Conservation (phyloP, 2,113 vertebrate species). For the Onychostruthus taczanowskii region DNA sequence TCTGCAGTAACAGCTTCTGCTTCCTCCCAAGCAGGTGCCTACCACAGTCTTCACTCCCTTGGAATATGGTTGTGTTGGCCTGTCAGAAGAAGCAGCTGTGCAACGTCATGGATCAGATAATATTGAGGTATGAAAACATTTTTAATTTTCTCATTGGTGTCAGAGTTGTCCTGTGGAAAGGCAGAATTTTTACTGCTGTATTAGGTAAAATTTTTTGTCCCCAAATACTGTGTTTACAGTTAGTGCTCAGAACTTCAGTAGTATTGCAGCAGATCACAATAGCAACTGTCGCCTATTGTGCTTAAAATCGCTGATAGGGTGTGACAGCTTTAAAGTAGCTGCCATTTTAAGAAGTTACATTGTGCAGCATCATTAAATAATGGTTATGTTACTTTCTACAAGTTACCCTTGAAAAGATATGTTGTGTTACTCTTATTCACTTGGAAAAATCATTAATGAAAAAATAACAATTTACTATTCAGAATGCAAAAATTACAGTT, state of each 20-base stretch:
- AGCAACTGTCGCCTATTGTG: neutral
- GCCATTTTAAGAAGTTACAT: neutral
- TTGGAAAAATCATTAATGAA: neutral
- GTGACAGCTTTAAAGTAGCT: neutral
- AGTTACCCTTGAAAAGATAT: neutral
- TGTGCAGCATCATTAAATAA: neutral
- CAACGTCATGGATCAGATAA: constrained; percentile 76
- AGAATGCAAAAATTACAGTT: neutral
- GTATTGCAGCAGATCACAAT: neutral
- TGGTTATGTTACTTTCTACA: neutral
- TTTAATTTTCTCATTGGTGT: neutral
- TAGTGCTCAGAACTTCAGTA: neutral
- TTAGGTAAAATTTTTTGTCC: neutral
- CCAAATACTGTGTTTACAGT: neutral
- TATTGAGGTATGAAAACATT: constrained; percentile 78
- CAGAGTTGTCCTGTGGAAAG: neutral
- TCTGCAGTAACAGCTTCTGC: neutral
- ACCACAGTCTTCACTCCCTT: constrained; percentile 94
- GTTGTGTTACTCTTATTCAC: neutral
- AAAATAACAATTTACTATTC: neutral
- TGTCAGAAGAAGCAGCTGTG: constrained; percentile 88
- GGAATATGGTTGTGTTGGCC: constrained; percentile 91
- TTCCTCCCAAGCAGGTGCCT: constrained; percentile 75
- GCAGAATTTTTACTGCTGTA: neutral
- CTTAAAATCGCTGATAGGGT: neutral